Evolutionary conservation across 1,140 invertebrate species (phyloP), one percentile per base, ranked within the genome.

Genomic region (Anoplolepis gracilipes): DNA sequence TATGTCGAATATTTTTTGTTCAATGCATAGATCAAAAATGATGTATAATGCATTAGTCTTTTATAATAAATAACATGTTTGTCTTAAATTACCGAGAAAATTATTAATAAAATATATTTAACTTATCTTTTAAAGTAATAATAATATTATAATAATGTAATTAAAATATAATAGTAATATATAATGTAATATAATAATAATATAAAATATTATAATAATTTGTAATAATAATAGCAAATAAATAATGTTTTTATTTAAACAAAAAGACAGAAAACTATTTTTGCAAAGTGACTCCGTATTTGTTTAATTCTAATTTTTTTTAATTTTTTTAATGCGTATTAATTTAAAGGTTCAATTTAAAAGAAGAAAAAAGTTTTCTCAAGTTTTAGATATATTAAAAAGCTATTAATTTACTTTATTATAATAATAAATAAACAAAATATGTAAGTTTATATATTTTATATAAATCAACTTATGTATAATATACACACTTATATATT

Each of bases 311-410:
- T 55, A 16, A 70, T 22, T 6, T 3, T 0, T 28, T 11, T 1
- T 33, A 2, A 33, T 13, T 55, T 46, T 39, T 33, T 46, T 46
- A 22, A 46, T 42, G 13, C 1, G 4, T 11, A 46, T 67, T 46
- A 46, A 3, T 67, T 67, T 42, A 67, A 67, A 67, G 42, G 1
- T 67, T 67, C 42, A 67, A 65, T 11, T 7, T 22, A 65, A 67
- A 42, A 67, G 5, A 0, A 0, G 4, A 0, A 42, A 0, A 42
- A 67, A 42, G 5, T 25, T 10, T 42, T 42, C 42, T 46, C 10
- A 22, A 36, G 11, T 36, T 65, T 22, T 42, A 7, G 19, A 39
- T 39, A 39, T 65, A 39, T 65, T 6, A 2, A 5, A 69, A 69
- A 69, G 28, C 25, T 69, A 46, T 42, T 30, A 28, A 30, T 69